Percentiles rank a stretch among this genome's conserved stretches.
These are phyloP conservation scores for Eupithecia vulgata DNA, from an alignment of 2,888 invertebrate species.

Conservation along the genomic window DNA sequence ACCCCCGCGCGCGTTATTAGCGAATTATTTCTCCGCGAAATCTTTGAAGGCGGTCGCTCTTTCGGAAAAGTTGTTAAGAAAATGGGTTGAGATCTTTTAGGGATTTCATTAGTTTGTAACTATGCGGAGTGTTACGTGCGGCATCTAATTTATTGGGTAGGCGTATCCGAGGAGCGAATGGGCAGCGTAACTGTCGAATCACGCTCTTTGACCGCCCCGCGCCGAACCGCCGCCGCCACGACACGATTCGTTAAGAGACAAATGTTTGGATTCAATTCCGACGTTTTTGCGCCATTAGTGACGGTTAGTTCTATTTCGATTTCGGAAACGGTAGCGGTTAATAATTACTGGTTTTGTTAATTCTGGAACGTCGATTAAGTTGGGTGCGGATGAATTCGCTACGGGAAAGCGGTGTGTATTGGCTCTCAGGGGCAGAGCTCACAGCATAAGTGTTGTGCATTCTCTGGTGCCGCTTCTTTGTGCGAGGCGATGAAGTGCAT, in stretches of 20 bases:
- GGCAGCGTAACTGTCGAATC: conserved; percentile 82
- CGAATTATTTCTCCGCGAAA: conserved; percentile 81
- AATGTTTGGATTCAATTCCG: conserved; percentile 83
- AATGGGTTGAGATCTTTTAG: conserved; percentile 83
- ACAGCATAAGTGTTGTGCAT: conserved; percentile 48
- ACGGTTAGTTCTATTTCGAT: conserved; percentile 72
- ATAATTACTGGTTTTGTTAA: conserved; percentile 74
- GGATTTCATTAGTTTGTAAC: conserved; percentile 83
- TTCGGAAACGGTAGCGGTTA: conserved; percentile 65
- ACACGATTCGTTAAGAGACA: conserved; percentile 84
- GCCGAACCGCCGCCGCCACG: conserved; percentile 64
- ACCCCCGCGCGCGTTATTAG: conserved; percentile 81
- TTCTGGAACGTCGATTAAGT: conserved; percentile 57
- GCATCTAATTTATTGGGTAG: conserved; percentile 83
- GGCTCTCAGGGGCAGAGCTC: conserved; percentile 30
- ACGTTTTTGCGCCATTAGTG: conserved; percentile 77
- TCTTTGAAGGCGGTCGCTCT: conserved; percentile 84
- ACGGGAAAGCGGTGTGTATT: conserved; percentile 41
- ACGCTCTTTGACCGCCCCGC: conserved; percentile 71
- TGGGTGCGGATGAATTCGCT: conserved; percentile 46
- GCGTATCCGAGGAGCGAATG: conserved; percentile 82
- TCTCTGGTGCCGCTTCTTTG: conserved; percentile 75
- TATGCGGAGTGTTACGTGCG: conserved; percentile 80
- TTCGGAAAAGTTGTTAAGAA: conserved; percentile 84
- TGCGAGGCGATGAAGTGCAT: conserved; percentile 67